Base-by-base conservation (phyloP, 1,140 invertebrate species). In the Drosophila ogumai region DNA sequence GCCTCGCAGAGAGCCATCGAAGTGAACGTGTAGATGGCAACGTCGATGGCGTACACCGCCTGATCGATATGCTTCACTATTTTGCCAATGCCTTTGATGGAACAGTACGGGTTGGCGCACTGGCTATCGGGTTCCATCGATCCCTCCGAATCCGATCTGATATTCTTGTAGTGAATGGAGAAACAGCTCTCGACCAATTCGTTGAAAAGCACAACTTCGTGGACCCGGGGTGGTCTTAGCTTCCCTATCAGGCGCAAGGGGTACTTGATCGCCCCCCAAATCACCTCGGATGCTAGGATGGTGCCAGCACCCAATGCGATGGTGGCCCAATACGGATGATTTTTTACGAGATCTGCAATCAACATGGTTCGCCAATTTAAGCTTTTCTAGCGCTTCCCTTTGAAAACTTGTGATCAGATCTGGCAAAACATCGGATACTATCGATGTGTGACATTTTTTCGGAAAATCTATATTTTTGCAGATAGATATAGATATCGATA, bases 11-110 rank as follows among this genome's bases (percentile, higher is more conserved):
- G 3, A 7, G 17, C 17, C 0, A 36, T 0, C 0, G 61, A 58
- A 1, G 88, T 82, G 5, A 92, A 78, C 0, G 81, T 92, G 40
- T 91, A 92, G 10, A 92, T 90, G 13, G 88, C 82, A 7, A 88
- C 40, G 25, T 92, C 91, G 2, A 92, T 75, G 32, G 63, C 66
- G 55, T 91, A 81, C 54, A 76, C 56, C 0, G 91, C 91, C 25
- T 60, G 32, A 36, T 91, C 65, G 3, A 92, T 72, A 10, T 69
- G 75, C 9, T 72, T 1, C 3, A 68, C 49, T 4, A 92, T 56
- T 49, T 56, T 65, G 2, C 34, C 36, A 1, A 81, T 19, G 19
- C 82, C 56, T 0, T 34, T 46, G 3, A 10, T 12, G 8, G 55
- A 22, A 59, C 91, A 92, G 50, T 54, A 65, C 1, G 55, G 46